Base-by-base conservation (phyloP, 2,113 vertebrate species). In the Planiliza haematocheilus region DNA sequence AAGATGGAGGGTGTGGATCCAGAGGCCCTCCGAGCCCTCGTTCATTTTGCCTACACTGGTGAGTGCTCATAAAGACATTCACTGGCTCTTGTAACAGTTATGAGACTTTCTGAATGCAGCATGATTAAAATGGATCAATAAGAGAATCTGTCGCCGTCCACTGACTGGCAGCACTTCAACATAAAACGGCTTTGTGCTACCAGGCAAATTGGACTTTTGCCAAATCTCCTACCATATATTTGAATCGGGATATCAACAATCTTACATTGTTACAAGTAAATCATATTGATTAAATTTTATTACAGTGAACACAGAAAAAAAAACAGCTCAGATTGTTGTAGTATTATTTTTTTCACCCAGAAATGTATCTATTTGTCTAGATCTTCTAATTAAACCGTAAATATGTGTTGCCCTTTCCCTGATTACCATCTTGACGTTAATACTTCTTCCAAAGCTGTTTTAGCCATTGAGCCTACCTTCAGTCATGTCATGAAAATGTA, bases 1-100 rank as follows among this genome's bases (percentile, higher is more conserved):
- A 99, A 95, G 88, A 98, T 99, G 96, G 97, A 99, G 79, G 97
- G 97, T 43, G 93, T 99, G 20, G 97, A 99, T 76, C 97, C 98
- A 0, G 95, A 96, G 36, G 97, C 97, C 0, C 92, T 99, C 65
- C 94, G 93, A 86, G 95, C 97, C 2, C 92, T 99, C 83, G 98
- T 99, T 87, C 95, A 92, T 73, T 99, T 97, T 16, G 97, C 97
- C 76, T 99, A 99, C 89, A 99, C 97, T 78, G 97, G 98, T 99
- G 91, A 93, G 93, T 91, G 72, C 83, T 85, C 72, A 46, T 84
- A 79, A 91, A 92, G 53, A 61, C 45, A 34, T 83, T 87, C 74
- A 88, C 60, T 65, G 36, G 53, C 66, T 61, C 74, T 69, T 74
- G 34, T 46, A 79, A 79, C 38, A 45, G 62, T 87, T 79, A 88